phyloP scores from a whole-genome alignment of 2,797 vertebrate species.

The Hyperoplus immaculatus region DNA sequence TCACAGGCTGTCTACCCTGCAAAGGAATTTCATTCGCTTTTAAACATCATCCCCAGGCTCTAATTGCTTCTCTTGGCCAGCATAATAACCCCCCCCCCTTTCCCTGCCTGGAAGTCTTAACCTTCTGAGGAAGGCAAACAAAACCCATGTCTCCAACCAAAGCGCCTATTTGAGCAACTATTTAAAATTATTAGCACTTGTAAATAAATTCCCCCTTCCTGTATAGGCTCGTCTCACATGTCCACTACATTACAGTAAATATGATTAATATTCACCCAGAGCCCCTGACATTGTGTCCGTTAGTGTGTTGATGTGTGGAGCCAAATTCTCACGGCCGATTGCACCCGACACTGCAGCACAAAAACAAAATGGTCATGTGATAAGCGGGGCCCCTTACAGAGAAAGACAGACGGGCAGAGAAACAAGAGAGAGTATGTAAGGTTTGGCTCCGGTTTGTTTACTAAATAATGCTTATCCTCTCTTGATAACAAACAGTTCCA shows the following conservation, averaged over 20 bases:
- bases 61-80: slow-evolving; percentile 63
- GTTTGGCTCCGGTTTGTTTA: slow-evolving; percentile 50
- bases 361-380: slow-evolving; percentile 80
- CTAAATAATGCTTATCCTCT: slow-evolving; percentile 42
- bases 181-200: slow-evolving; percentile 1
- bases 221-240: neutral
- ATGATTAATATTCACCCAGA: slow-evolving; percentile 45
- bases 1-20: slow-evolving; percentile 53
- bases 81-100: slow-evolving; percentile 29
- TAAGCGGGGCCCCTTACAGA: slow-evolving; percentile 62
- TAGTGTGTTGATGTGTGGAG: slow-evolving; percentile 59
- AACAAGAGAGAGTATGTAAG: slow-evolving; percentile 50
- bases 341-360: slow-evolving; percentile 69
- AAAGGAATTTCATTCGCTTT: slow-evolving; percentile 79
- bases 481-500: slow-evolving; percentile 26
- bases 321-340: slow-evolving; percentile 68
- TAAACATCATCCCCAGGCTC: slow-evolving; percentile 73
- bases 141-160: slow-evolving; percentile 35
- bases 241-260: slow-evolving; percentile 28
- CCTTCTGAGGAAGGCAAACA: slow-evolving; percentile 53
- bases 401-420: slow-evolving; percentile 23
- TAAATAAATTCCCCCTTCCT: slow-evolving; percentile 9
- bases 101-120: slow-evolving; percentile 22
- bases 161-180: neutral
- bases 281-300: slow-evolving; percentile 48